A percentile compares a stretch with the other conserved stretches of the same genome.
Conservation (phyloP, 2,797 vertebrate genomes). For the Champsocephalus gunnari region DNA sequence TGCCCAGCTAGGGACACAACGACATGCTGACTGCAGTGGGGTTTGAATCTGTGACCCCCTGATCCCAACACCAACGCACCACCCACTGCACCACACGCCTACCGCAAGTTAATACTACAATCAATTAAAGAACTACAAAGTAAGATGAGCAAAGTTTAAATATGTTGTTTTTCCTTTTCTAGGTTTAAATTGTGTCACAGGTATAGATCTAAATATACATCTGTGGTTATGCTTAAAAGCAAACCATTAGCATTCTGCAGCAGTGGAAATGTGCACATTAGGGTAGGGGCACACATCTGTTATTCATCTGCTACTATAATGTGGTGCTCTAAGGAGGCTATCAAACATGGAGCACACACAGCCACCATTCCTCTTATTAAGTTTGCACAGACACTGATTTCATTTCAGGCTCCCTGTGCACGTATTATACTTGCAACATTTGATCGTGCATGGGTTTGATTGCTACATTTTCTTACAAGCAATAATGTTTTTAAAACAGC, state of each 20-base stretch:
- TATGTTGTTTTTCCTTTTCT: neutral
- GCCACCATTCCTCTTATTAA: slow-evolving; percentile 3
- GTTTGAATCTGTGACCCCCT: no score
- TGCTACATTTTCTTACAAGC: neutral
- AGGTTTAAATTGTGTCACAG: neutral
- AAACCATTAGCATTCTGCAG: slow-evolving; percentile 25
- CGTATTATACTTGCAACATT: neutral
- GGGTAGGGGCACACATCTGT: slow-evolving; percentile 32
- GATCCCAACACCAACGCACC: no score
- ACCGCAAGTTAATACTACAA: no score
- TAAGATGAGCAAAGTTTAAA: neutral
- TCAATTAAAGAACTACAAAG: no score
- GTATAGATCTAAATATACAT: slow-evolving; percentile 20
- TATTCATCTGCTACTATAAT: slow-evolving; percentile 50
- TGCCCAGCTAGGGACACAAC: no score
- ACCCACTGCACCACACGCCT: no score
- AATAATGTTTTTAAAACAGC: neutral
- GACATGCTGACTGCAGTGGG: no score
- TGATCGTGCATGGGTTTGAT: neutral
- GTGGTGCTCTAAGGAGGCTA: slow-evolving; percentile 14
- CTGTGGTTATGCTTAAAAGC: slow-evolving; percentile 27
- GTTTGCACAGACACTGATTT: slow-evolving; percentile 11
- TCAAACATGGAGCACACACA: slow-evolving; percentile 22
- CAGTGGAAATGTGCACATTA: slow-evolving; percentile 42
- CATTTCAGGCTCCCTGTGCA: neutral